A percentile compares a stretch with the other conserved stretches of the same genome.
Evolutionary conservation across 2,888 invertebrate species (phyloP).

Genomic region (Aporophyla lueneburgensis): DNA sequence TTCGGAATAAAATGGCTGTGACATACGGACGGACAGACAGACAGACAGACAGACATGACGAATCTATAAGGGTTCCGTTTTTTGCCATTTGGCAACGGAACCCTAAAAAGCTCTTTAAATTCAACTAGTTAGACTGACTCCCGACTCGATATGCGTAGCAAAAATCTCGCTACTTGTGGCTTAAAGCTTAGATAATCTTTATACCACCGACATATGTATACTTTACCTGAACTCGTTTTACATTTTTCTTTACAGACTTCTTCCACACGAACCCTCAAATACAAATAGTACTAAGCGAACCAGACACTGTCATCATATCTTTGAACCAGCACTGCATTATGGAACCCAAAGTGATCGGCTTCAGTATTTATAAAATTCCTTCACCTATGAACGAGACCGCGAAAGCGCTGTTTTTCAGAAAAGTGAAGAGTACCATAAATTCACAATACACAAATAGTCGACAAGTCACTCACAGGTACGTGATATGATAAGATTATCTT

Average conservation of each 20-base stretch:
- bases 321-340: constrained; percentile 97
- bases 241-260: constrained; percentile 91
- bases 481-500: neutral
- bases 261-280: constrained; percentile 98
- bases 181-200: too few species aligned
- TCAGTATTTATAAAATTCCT: constrained; percentile 95
- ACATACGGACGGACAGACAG: too few species aligned
- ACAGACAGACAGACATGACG: too few species aligned
- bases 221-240: neutral
- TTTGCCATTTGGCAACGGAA: too few species aligned
- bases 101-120: too few species aligned
- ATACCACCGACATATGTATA: too few species aligned
- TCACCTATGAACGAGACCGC: constrained; percentile 94
- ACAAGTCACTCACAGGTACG: constrained; percentile 92
- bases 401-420: constrained; percentile 95
- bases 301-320: constrained; percentile 93
- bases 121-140: too few species aligned
- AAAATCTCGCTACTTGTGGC: too few species aligned
- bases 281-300: constrained; percentile 94
- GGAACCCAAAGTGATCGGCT: constrained; percentile 98
- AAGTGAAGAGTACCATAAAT: constrained; percentile 96
- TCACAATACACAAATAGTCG: constrained; percentile 98
- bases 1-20: too few species aligned
- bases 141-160: too few species aligned
- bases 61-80: too few species aligned